phyloP scores from a whole-genome alignment of 2,797 vertebrate species.

The Gallirallus australis region DNA sequence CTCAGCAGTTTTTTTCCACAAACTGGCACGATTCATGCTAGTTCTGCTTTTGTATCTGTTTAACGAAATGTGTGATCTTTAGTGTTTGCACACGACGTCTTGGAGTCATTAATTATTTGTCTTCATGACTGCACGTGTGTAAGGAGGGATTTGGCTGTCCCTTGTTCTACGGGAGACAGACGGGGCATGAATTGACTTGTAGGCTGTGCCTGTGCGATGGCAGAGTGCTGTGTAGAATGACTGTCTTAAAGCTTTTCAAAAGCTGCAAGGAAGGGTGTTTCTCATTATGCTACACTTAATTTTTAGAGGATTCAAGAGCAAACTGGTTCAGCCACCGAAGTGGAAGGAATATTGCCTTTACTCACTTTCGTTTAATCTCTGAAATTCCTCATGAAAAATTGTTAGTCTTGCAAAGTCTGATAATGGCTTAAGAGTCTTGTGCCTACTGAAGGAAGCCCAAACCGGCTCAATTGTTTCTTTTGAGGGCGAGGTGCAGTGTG shows the following conservation, averaged over 20 bases:
- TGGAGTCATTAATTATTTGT: conserved; percentile 3
- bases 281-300: neutral
- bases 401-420: neutral
- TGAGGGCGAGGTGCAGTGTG: neutral
- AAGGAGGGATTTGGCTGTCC: neutral
- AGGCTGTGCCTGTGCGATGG: neutral
- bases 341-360: conserved; percentile 23
- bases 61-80: neutral
- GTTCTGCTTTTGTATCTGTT: neutral
- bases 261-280: neutral
- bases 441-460: neutral
- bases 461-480: conserved; percentile 17
- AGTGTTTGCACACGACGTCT: neutral
- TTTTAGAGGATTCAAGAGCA: neutral
- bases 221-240: neutral
- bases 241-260: neutral
- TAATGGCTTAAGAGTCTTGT: neutral
- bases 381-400: neutral
- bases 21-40: neutral
- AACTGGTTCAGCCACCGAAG: neutral
- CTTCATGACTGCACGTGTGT: neutral
- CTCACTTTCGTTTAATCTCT: neutral
- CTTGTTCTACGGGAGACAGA: neutral
- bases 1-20: neutral
- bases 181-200: neutral